Base-by-base conservation (phyloP, 2,888 invertebrate genomes). In the Volucella inanis region DNA sequence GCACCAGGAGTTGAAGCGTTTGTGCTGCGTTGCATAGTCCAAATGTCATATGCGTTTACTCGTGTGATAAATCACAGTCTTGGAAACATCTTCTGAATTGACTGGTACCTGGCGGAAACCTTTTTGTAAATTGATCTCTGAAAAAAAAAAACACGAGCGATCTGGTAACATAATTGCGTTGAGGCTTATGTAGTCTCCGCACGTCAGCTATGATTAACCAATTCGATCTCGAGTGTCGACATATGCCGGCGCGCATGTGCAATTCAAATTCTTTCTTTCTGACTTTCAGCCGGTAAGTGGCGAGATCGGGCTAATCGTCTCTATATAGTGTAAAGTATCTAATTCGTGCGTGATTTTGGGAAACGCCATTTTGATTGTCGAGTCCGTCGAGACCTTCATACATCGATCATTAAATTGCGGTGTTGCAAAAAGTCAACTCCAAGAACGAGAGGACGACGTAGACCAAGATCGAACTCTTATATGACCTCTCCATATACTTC, bases 291-390 rank as follows among this genome's bases (percentile, higher is more conserved):
- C 12, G 61, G 61, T 11, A 18, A 11, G 15, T 43, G 15, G 3
- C 61, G n/a, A 4, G 61, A 11, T 14, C 61, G 41, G 12, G 61
- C 61, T 9, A 43, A 61, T 15, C 65, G 39, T 59, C 15, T 59
- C 59, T 11, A 43, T 59, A 15, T 41, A 59, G 59, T 43, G 59
- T 38, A 43, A n/a, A 8, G 41, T 15, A 6, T 41, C 15, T 3
- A 59, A 15, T 59, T 59, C 6, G 59, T 41, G 11, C 41, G 15
- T 6, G 59, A 52, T 52, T 10, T 52, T 52, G 9, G 8, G 8
- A 15, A 22, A 22, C 52, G 52, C 22, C 31, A 52, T 11, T 11
- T 41, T 41, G 14, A 39, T 39, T 39, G 38, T 41, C 3, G 3
- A 2, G 3, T 3, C 3, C 1, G 22, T 2, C 22, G 22, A n/a